These are phyloP conservation scores for Apomyelois bistriatella DNA, from an alignment of 2,888 invertebrate genomes.

Conservation along the genomic window DNA sequence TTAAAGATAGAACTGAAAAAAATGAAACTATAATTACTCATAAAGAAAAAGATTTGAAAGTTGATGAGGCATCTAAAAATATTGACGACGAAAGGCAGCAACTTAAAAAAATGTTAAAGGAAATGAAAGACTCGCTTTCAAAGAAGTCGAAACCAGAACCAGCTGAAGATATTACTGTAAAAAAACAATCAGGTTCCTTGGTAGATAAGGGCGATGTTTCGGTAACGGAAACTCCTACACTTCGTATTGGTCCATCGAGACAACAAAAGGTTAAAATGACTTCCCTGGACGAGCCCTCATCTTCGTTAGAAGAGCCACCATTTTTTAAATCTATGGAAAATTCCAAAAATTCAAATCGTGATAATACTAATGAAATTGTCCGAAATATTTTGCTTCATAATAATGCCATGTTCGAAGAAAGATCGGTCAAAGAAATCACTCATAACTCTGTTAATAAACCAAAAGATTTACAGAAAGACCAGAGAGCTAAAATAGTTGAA, in stretches of 20 bases:
- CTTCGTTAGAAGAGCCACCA: background rate
- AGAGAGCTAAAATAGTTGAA: background rate
- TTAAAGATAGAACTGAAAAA: conserved; percentile 15
- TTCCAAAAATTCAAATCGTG: background rate
- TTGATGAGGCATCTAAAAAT: conserved; percentile 23
- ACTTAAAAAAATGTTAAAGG: conserved; percentile 85
- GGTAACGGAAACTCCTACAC: conserved; percentile 54
- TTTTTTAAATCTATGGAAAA: background rate
- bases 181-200: conserved; percentile 15
- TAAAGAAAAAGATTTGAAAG: conserved; percentile 29
- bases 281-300: conserved; percentile 3
- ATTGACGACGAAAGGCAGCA: conserved; percentile 74
- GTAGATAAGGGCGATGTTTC: background rate
- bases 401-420: background rate
- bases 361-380: conserved; percentile 3
- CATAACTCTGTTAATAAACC: background rate
- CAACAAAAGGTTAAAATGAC: conserved; percentile 21
- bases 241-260: conserved; percentile 49
- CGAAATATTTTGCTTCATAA: background rate
- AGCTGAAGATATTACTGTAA: conserved; percentile 22
- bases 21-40: conserved; percentile 37
- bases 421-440: background rate
- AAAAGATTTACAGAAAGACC: background rate
- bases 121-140: conserved; percentile 88
- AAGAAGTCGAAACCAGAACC: conserved; percentile 77